Conservation (phyloP, 23 tunicate species). For the Pegea sp. region DNA sequence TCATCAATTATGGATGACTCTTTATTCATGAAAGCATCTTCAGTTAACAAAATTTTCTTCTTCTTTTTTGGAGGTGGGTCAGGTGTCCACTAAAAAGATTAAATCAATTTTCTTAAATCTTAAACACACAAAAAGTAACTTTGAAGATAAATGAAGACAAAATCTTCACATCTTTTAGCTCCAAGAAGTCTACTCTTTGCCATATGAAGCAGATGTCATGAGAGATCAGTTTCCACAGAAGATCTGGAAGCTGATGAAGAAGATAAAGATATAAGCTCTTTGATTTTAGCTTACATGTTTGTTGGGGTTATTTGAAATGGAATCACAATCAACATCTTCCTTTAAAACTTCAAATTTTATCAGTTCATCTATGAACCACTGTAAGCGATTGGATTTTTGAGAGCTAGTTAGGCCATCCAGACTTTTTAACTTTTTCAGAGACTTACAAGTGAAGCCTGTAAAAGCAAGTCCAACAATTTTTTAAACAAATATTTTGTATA, state of each 20-base stretch:
- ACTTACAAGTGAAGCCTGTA: constrained; percentile 66
- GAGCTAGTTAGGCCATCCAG: constrained; percentile 65
- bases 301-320: constrained; percentile 36
- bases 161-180: constrained; percentile 26
- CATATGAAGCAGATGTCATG: constrained; percentile 91
- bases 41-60: constrained; percentile 7
- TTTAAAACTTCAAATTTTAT: constrained; percentile 54
- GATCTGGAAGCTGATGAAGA: constrained; percentile 30
- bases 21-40: no score
- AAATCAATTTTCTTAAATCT: no score
- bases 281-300: constrained; percentile 25
- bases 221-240: constrained; percentile 65
- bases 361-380: constrained; percentile 73
- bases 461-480: no score
- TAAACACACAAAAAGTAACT: no score
- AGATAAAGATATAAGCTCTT: background rate
- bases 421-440: constrained; percentile 48
- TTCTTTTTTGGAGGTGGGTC: constrained; percentile 64
- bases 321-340: constrained; percentile 29
- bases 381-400: constrained; percentile 44
- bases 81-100: constrained; percentile 86
- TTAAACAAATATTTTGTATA: no score
- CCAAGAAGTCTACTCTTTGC: constrained; percentile 79
- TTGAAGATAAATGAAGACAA: constrained; percentile 8
- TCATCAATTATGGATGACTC: no score